Percentiles rank a stretch among this genome's conserved stretches.
Conservation (phyloP, 2,113 vertebrate species). For the Herpetotheres cachinnans region DNA sequence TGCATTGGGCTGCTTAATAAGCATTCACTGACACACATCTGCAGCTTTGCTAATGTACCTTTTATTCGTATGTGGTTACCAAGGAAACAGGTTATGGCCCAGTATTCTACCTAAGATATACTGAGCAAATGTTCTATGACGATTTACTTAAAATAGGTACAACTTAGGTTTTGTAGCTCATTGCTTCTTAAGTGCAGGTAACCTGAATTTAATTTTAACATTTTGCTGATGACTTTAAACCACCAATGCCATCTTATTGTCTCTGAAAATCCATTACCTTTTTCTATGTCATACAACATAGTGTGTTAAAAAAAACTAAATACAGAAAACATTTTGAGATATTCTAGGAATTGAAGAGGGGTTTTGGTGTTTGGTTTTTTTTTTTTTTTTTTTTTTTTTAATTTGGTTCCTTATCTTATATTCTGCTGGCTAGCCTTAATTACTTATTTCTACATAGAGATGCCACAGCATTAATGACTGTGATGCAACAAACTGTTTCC, state of each 20-base stretch:
- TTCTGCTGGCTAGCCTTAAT: background rate
- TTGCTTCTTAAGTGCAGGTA: background rate
- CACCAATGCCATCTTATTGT: background rate
- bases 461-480: background rate
- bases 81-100: conserved; percentile 84
- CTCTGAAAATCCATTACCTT: background rate
- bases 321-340: background rate
- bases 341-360: background rate
- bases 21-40: conserved; percentile 62
- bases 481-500: background rate
- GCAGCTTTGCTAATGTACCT: conserved; percentile 64
- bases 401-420: background rate
- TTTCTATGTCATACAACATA: background rate
- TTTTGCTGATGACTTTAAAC: background rate
- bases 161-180: background rate
- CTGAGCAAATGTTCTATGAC: conserved; percentile 36
- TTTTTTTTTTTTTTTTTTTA: background rate
- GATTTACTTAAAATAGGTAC: conserved; percentile 13
- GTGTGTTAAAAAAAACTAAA: background rate
- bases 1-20: conserved; percentile 52
- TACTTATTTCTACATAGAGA: background rate
- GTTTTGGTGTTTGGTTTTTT: background rate
- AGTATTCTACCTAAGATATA: conserved; percentile 77
- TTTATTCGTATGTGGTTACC: conserved; percentile 85
- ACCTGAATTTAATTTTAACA: background rate